Base-by-base conservation (phyloP, 1,140 invertebrate genomes). In the Lordiphosa collinella region DNA sequence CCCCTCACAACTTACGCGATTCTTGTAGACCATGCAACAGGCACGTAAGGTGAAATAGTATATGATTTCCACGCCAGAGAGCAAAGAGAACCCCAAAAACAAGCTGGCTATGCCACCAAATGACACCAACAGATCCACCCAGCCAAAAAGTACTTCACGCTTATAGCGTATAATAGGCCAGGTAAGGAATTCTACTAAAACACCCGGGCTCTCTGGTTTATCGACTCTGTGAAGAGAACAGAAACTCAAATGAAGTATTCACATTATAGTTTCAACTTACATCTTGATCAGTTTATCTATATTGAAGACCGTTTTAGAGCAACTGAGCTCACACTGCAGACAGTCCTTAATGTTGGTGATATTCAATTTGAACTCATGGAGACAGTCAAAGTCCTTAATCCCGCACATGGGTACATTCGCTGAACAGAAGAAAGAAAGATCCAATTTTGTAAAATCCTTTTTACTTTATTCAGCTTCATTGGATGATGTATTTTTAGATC, bases 111-210 rank as follows among this genome's bases (percentile, higher is more conserved):
- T 94, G 16, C 88, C 88, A 3, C 90, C 90, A 54, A 91, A 91
- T 0, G 90, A 91, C n/a, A 90, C 93, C 35, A 95, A 75, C 35
- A 95, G 89, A 90, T 95, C 94, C 0, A 95, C 92, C 93, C 93
- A 94, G 38, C 94, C 94, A 72, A 95, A 95, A 12, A 94, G 89
- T 2, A 95, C 93, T 84, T 94, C 93, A 14, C 93, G 90, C 73
- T 94, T 94, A 70, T 94, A 95, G 3, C 92, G 88, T 7, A 94
- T 92, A 90, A 93, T 93, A 1, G 94, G 93, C 94, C 93, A 94
- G 1, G 92, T 93, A 1, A 92, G 91, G 65, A 93, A 93, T 84
- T 92, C 91, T 5, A 89, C 86, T 43, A 88, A 49, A 4, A 89
- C 87, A 4, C 76, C 74, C 0, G 65, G 53, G 10, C 58, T 47